A percentile compares a stretch with the other conserved stretches of the same genome.
Evolutionary conservation across 2,113 vertebrate species (phyloP).

Genomic region (Anser cygnoides): DNA sequence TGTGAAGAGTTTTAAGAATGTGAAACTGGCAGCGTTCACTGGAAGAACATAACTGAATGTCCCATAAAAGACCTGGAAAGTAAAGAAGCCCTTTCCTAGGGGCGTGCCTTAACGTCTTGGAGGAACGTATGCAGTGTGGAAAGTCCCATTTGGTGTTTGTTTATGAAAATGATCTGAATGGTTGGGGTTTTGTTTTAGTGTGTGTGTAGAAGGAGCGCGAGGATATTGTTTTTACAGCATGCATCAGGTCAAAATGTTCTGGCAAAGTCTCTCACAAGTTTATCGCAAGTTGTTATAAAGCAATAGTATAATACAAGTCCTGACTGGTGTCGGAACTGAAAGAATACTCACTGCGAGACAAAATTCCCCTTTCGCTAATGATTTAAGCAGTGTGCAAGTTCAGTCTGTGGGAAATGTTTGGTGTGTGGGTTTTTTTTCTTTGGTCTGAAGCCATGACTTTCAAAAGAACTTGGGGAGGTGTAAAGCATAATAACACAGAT

Average conservation of each 20-base stretch:
- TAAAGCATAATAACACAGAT: not conserved
- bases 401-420: not conserved
- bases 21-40: not conserved
- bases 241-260: not conserved
- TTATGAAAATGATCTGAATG: not conserved
- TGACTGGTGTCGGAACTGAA: not conserved
- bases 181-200: not conserved
- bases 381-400: not conserved
- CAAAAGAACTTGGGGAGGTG: constrained; percentile 9
- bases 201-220: fast-evolving
- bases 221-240: not conserved
- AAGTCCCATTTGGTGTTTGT: not conserved
- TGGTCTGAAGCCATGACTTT: constrained; percentile 27
- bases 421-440: not conserved
- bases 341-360: not conserved
- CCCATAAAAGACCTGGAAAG: not conserved
- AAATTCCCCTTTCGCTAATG: not conserved
- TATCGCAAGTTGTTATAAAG: not conserved
- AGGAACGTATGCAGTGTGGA: not conserved
- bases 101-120: not conserved
- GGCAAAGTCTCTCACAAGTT: not conserved
- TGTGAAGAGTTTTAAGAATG: not conserved
- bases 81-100: not conserved
- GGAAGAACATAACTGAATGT: not conserved
- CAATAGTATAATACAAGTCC: not conserved